Base-by-base conservation (phyloP, 2,113 vertebrate species). In the Fregetta grallaria region DNA sequence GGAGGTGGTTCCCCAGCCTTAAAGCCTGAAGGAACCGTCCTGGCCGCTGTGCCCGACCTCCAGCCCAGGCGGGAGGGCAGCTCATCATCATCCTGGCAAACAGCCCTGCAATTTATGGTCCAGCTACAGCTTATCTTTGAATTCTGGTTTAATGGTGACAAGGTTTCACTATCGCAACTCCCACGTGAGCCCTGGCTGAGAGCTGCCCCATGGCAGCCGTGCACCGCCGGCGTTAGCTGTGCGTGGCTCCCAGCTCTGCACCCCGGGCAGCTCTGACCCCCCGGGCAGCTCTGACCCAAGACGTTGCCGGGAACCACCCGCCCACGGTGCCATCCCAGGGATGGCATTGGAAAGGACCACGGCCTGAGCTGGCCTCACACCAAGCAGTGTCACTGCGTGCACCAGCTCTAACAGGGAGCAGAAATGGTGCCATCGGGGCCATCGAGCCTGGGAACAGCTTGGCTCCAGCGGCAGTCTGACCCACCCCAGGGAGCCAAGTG, bases 211-310 rank as follows among this genome's bases (percentile, higher is more conserved):
- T 0, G 4, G 55, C 68, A 25, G 7, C 32, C 3, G 1, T 7
- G n/a, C 21, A 6, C 9, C 0, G 8, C 47, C 0, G 0, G 26
- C 3, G 2, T 18, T 13, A 7, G 40, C 9, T 13, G 63, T 4
- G 1, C 3, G 8, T 0, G 5, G 27, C 30, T 38, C 53, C 44
- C 32, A 22, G 73, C 45, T 30, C 63, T 18, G 73, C 53, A 32
- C 12, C 40, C 16, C 1, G 1, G 38, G 12, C 44, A 71, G n/a
- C 27, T 66, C 44, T 38, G 45, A 11, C 30, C 45, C 0, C 38
- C n/a, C n/a, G n/a, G n/a, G 12, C 44, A 71, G n/a, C 27, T 65
- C 44, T 38, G 45, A 11, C 30, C 45, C 0, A 2, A 20, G 30
- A 30, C 2, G 0, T 10, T 3, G 0, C 70, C 17, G 27, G 55